Evolutionary conservation across 2,797 vertebrate species (phyloP), one percentile per base, ranked within the genome.

Genomic region (Salmo trutta): DNA sequence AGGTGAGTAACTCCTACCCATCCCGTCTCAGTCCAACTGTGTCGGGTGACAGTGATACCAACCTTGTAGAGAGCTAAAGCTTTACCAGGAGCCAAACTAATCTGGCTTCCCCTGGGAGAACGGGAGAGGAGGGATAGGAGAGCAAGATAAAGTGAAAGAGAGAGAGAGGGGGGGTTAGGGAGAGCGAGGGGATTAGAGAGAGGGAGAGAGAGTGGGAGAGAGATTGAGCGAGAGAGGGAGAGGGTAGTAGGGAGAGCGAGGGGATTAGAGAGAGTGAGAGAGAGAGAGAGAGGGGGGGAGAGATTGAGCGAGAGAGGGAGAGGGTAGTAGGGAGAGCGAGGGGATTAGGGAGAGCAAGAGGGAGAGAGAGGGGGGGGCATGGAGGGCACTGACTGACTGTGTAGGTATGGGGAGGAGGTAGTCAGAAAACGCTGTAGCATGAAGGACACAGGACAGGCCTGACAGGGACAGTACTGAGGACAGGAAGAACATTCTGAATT

Each of bases 371-470:
- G 6, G 16, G 19, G 5, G 19, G 54, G 0, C 6, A 59, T n/a
- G 56, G n/a, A 59, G 7, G 53, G 53, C 17, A 56, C 53, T 6
- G 53, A 19, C 53, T 56, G 53, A 4, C 15, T 53, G 33, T 36
- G 33, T 6, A 36, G 33, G 15, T 4, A 53, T 4, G 53, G 5
- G 5, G 4, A 1, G 15, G 16, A 17, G 17, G 4, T 56, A 59
- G 54, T 21, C 54, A 5, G 54, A 5, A n/a, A n/a, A 59, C 0
- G 54, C 7, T 19, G 19, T 59, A 59, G 54, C 3, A 65, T 76
- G 76, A 75, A 82, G 84, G 83, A 74, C 81, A 82, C 5, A 71
- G 69, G 54, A 80, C 64, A 29, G 79, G 17, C 56, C 56, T n/a
- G 75, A 74, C 62, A 29, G 21, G 62, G 52, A 36, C 75, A 65